Evolutionary conservation across 1,140 invertebrate genomes (phyloP).

Genomic region (Monochamus saltuarius): DNA sequence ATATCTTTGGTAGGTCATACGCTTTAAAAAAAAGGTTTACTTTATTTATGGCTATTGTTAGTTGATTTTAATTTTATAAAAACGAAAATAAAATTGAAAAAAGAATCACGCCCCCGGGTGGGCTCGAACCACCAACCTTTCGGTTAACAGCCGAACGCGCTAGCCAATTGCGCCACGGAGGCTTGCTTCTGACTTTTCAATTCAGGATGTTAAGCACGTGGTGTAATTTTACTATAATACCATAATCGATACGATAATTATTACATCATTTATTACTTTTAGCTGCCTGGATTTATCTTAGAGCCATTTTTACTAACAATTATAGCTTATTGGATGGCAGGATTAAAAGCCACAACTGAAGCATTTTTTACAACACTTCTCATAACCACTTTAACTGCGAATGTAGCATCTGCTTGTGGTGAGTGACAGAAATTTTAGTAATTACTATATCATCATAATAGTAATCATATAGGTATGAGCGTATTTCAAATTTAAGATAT

Average conservation of each 20-base stretch:
- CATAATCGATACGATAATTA: no score
- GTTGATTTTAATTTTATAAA: conserved; percentile 8
- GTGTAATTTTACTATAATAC: no score
- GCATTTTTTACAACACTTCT: conserved; percentile 70
- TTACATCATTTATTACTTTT: conserved; percentile 32
- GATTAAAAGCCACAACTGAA: conserved; percentile 63
- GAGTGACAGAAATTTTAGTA: no score
- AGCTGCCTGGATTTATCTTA: conserved; percentile 77
- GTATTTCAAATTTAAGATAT: no score
- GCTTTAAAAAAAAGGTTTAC: no score
- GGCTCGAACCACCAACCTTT: conserved; percentile 74
- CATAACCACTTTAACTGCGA: conserved; percentile 71
- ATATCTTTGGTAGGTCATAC: conserved; percentile 77
- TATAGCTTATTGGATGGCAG: conserved; percentile 78
- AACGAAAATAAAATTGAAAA: neutral
- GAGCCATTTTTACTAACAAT: conserved; percentile 75
- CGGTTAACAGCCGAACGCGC: conserved; percentile 79
- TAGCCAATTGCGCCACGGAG: conserved; percentile 69
- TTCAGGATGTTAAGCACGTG: no score
- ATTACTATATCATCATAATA: no score
- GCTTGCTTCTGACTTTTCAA: conserved; percentile 36
- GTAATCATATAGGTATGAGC: no score
- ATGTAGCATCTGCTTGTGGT: conserved; percentile 83
- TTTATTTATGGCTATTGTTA: no score
- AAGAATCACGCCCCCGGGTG: conserved; percentile 61